Evolutionary conservation across 1,140 invertebrate genomes (phyloP), one percentile per base, ranked within the genome.

Genomic region (Colletes latitarsis): DNA sequence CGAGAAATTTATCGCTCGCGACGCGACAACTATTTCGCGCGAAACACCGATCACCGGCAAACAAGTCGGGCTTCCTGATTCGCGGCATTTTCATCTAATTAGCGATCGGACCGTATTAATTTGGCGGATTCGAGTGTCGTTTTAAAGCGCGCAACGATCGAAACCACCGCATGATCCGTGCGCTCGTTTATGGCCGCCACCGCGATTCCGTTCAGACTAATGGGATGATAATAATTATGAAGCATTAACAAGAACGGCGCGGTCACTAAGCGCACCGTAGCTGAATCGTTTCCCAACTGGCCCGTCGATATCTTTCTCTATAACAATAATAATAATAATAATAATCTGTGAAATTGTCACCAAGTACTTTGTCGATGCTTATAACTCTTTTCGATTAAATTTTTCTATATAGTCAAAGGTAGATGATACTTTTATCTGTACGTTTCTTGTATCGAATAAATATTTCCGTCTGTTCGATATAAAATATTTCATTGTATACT

Each of bases 151-250:
- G 71, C 21, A 15, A 12, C 60, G 55, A 73, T 82, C 81, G 76
- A 80, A 82, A 83, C 30, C 68, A 43, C 64, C 72, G 63, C 46
- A 64, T 58, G 60, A 70, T 49, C 21, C 60, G 53, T 52, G n/a
- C 17, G 53, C 19, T 55, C 57, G 49, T 81, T 81, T 41, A 68
- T 49, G 58, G 41, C 17, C 52, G 67, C 39, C 49, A 39, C 49
- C 49, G 55, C 49, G 60, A 80, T 58, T 62, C 52, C 57, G 71
- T 78, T 78, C 67, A 52, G 55, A 75, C 57, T 66, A 79, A 86
- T 76, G 60, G 75, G 69, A 79, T 57, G 57, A 66, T 82, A 85
- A 85, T 82, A 85, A 82, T 74, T 86, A 82, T 76, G 71, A 82
- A 76, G 67, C 71, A 76, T 85, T 82, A 77, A 76, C 70, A 78